These are phyloP conservation scores for Eudyptes chrysolophus DNA, from an alignment of 2,113 vertebrate genomes.

Conservation along the genomic window DNA sequence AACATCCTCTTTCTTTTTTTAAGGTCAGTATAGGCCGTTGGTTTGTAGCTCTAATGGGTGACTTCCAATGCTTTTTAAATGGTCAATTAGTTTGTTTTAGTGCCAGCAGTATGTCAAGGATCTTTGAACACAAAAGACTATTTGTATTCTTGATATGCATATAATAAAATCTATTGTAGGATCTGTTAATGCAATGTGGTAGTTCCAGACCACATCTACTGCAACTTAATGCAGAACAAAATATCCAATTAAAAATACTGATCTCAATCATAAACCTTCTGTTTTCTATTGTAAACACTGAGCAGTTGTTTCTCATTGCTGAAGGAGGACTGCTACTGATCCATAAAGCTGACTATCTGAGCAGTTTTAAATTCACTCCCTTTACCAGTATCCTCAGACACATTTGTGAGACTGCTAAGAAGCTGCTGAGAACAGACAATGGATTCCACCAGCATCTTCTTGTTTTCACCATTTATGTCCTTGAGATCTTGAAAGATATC, in stretches of 20 bases:
- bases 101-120: background rate
- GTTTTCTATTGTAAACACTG: conserved; percentile 69
- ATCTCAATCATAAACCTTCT: background rate
- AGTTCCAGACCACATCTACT: background rate
- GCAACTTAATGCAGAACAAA: background rate
- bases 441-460: conserved; percentile 68
- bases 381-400: conserved; percentile 61
- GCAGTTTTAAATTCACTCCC: conserved; percentile 56
- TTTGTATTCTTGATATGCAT: background rate
- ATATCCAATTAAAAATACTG: background rate
- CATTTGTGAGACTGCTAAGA: conserved; percentile 54
- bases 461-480: conserved; percentile 50
- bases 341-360: conserved; percentile 31
- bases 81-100: background rate
- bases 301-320: conserved; percentile 55
- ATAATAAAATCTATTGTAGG: background rate
- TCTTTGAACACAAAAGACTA: background rate
- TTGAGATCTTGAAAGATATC: conserved; percentile 72
- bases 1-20: background rate
- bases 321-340: conserved; percentile 69
- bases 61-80: background rate
- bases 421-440: conserved; percentile 66
- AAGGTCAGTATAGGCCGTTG: background rate
- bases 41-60: background rate
- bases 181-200: background rate